A percentile compares a stretch with the other conserved stretches of the same genome.
These are phyloP conservation scores for Acromyrmex heyeri DNA, from an alignment of 1,140 invertebrate species.

Conservation along the genomic window DNA sequence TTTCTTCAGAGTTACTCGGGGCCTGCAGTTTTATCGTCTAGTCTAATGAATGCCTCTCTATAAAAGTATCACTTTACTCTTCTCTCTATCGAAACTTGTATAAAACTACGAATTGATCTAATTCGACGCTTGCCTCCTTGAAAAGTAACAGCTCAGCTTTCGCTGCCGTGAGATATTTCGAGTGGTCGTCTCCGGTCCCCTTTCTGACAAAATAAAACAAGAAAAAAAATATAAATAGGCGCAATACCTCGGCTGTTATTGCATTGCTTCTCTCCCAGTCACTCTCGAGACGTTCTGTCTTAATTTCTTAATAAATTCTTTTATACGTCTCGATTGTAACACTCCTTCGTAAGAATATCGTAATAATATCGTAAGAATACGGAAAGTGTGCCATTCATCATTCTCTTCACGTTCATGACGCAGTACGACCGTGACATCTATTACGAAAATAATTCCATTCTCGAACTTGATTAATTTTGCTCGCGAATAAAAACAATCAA, in stretches of 20 bases:
- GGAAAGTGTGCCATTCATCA: conserved; percentile 11
- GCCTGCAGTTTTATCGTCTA: not conserved
- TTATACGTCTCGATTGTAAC: not conserved
- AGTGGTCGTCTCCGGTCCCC: not conserved
- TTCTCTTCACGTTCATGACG: conserved; percentile 35
- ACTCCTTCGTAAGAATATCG: not conserved
- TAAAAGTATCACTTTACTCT: not conserved
- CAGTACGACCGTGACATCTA: conserved; percentile 29
- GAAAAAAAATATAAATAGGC: not conserved
- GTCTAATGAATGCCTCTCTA: not conserved
- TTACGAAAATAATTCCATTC: conserved; percentile 46
- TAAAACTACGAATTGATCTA: conserved; percentile 14
- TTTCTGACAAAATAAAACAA: not conserved
- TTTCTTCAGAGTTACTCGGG: not conserved
- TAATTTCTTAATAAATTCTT: conserved; percentile 17
- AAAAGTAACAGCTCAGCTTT: not conserved
- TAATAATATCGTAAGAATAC: conserved; percentile 36
- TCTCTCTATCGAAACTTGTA: not conserved
- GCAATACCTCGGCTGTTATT: not conserved
- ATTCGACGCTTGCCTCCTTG: not conserved
- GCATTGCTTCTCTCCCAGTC: not conserved
- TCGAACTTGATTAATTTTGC: conserved; percentile 40
- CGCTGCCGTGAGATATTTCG: not conserved
- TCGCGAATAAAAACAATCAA: not conserved
- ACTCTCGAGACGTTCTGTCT: too few relatives aligned